Evolutionary conservation across 2,113 vertebrate genomes (phyloP).

Genomic region (Symphodus melops): DNA sequence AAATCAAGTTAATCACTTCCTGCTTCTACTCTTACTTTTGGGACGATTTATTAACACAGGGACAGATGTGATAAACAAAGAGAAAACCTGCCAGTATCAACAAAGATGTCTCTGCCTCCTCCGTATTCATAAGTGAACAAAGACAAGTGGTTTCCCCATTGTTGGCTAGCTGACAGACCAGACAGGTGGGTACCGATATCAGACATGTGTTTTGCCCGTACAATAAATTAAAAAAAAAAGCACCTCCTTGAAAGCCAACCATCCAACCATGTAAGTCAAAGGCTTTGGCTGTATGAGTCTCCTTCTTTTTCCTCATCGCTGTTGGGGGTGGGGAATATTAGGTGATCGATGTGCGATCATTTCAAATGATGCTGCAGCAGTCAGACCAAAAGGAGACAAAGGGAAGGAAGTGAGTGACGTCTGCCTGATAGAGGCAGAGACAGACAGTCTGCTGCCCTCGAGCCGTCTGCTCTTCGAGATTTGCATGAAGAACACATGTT

Average conservation of each 20-base stretch:
- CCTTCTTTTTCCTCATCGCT: not conserved
- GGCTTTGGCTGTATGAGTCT: not conserved
- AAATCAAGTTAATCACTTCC: not conserved
- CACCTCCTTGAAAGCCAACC: not conserved
- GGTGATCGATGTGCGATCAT: not conserved
- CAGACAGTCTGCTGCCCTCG: conserved; percentile 56
- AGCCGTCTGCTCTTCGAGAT: conserved; percentile 25
- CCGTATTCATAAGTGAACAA: conserved; percentile 18
- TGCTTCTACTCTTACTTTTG: not conserved
- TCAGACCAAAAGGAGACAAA: not conserved
- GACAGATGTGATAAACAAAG: conserved; percentile 10
- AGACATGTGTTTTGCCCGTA: not conserved
- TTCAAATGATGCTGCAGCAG: not conserved
- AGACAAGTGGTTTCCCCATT: not conserved
- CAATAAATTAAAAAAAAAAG: conserved; percentile 1
- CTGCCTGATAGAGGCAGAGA: conserved; percentile 11
- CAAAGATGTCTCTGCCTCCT: conserved; percentile 16
- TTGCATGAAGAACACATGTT: not conserved
- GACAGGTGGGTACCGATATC: conserved; percentile 5
- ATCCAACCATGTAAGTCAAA: not conserved
- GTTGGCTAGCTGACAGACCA: not conserved
- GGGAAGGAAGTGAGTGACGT: conserved; percentile 6
- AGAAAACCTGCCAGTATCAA: conserved; percentile 26
- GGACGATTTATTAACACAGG: conserved; percentile 11
- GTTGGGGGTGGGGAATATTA: not conserved